Evolutionary conservation across 2,113 vertebrate species (phyloP), one percentile per base, ranked within the genome.

Genomic region (Panthera tigris): DNA sequence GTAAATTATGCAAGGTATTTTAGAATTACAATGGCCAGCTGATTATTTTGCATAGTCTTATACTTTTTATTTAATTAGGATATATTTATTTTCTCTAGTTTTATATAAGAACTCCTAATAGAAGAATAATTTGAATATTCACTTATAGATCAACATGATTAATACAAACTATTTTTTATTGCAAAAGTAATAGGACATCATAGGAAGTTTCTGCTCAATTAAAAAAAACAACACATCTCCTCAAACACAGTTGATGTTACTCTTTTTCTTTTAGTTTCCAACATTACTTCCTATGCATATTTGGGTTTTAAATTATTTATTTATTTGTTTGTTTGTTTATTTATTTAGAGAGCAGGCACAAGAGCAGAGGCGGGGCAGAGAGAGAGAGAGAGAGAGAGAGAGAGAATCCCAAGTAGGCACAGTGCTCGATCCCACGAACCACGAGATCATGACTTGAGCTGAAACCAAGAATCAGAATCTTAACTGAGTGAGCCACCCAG

Each of bases 201-300:
- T 55, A 96, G 39, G 89, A 89, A 85, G 23, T 33, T 89, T 95
- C 85, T 94, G 66, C 78, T 78, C 63, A 94, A 39, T 55, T n/a
- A 36, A 69, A 86, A 89, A n/a, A 93, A 52, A 39, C 12, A 33
- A 2, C 19, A 50, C 14, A 4, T 81, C 9, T 57, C 31, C 25
- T 94, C 14, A 39, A 91, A 41, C 73, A 83, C 33, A 89, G n/a
- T 18, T 92, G 52, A 61, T 73, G 1, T 39, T 50, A 68, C 7
- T 29, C 19, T 76, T 69, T 91, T 74, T 86, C 7, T 83, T 57
- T 92, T 29, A 39, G 57, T 81, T 52, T 55, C n/a, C 27, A 80
- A 18, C 57, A 5, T 91, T 39, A 79, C 19, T 74, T 39, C 18
- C 63, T 39, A 36, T 31, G 50, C 31, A 23, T 63, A 69, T 57